These are phyloP conservation scores for Henicopernis longicauda DNA, from an alignment of 2,113 vertebrate genomes.

Conservation along the genomic window DNA sequence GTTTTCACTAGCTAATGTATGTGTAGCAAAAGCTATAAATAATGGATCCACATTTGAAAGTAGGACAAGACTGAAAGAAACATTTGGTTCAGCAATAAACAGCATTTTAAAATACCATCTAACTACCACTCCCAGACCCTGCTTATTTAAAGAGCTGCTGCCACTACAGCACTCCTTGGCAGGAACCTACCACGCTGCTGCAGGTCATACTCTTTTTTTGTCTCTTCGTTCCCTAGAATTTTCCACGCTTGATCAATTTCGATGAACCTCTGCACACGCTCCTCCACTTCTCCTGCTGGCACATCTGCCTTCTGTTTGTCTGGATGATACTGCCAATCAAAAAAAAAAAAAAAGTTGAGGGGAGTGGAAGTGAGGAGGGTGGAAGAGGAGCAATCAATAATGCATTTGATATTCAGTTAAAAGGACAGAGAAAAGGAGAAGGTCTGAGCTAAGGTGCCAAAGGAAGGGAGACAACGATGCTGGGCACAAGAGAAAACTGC, in stretches of 20 bases:
- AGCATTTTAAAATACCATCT: slow-evolving; percentile 42
- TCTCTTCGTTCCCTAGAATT: slow-evolving; percentile 84
- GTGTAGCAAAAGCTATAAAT: slow-evolving; percentile 59
- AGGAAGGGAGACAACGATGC: slow-evolving; percentile 28
- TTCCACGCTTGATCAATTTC: slow-evolving; percentile 89
- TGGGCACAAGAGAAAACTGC: slow-evolving; percentile 67
- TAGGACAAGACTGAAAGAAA: slow-evolving; percentile 23
- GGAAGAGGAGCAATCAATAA: slow-evolving; percentile 23
- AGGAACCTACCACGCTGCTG: slow-evolving; percentile 80
- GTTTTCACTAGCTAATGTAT: slow-evolving; percentile 50
- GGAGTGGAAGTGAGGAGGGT: not conserved
- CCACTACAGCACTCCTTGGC: slow-evolving; percentile 20
- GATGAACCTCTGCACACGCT: slow-evolving; percentile 79
- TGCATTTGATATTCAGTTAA: not conserved
- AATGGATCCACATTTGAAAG: slow-evolving; percentile 41
- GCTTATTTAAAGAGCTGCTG: slow-evolving; percentile 52
- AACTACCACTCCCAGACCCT: slow-evolving; percentile 6
- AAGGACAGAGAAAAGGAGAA: slow-evolving; percentile 29
- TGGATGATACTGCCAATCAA: slow-evolving; percentile 84
- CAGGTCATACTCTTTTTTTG: slow-evolving; percentile 83
- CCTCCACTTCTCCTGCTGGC: slow-evolving; percentile 69
- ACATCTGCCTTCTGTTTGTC: slow-evolving; percentile 81
- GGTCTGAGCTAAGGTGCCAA: slow-evolving; percentile 41
- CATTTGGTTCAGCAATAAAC: slow-evolving; percentile 31
- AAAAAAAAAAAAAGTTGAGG: not conserved